Evolutionary conservation across 2,113 vertebrate species (phyloP).

Genomic region (Erythrocercus mccallii): DNA sequence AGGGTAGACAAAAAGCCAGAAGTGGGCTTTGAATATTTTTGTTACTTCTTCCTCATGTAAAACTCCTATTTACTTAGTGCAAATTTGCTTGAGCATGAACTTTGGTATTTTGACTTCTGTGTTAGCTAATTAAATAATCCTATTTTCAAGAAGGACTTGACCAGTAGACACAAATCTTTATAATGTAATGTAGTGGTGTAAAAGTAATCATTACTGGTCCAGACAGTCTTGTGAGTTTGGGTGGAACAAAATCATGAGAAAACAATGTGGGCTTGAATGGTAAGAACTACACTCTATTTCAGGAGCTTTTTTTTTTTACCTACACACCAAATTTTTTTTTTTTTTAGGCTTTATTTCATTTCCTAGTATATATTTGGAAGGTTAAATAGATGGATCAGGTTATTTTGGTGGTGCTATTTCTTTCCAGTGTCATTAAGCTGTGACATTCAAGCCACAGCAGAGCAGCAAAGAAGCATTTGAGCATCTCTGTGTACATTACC

Average conservation of each 20-base stretch:
- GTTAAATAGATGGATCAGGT: not conserved
- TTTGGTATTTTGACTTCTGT: not conserved
- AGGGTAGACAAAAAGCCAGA: not conserved
- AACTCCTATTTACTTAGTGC: not conserved
- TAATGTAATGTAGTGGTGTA: not conserved
- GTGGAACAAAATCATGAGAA: not conserved
- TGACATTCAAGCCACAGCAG: constrained; percentile 7
- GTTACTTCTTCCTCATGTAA: not conserved
- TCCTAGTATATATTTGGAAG: not conserved
- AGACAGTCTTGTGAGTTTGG: not conserved
- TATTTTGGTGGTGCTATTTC: constrained; percentile 22
- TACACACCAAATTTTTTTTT: not conserved
- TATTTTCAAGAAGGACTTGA: not conserved
- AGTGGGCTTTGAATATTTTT: not conserved
- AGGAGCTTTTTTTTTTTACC: not conserved
- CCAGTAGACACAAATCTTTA: not conserved
- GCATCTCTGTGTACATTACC: not conserved
- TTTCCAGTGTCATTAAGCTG: not conserved
- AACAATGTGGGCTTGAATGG: not conserved
- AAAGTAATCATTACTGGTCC: not conserved
- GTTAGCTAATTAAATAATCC: not conserved
- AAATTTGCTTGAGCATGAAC: not conserved
- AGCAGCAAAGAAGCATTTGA: not conserved
- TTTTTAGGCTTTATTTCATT: not conserved
- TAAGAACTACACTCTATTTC: not conserved